A percentile compares a stretch with the other conserved stretches of the same genome.
Conservation (phyloP, 2,797 vertebrate species). For the Lophotriccus pileatus region DNA sequence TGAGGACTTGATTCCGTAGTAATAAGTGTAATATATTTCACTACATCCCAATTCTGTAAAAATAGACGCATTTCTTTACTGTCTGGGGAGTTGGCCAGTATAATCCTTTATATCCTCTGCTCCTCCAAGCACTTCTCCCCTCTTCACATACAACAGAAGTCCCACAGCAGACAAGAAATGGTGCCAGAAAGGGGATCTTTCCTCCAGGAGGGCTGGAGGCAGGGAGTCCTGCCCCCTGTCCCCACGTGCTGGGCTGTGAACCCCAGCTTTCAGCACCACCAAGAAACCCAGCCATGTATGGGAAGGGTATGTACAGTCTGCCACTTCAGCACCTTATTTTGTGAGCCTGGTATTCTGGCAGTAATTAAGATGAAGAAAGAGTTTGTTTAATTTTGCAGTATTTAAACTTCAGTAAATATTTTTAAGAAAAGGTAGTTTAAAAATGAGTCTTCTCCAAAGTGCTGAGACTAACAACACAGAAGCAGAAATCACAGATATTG, state of each 20-base stretch:
- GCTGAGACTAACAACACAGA: not conserved
- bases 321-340: not conserved
- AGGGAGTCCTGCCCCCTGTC: not conserved
- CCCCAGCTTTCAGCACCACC: not conserved
- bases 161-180: not conserved
- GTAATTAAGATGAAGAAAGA: not conserved
- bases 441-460: not conserved
- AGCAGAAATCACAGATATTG: not conserved
- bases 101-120: not conserved
- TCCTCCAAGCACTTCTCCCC: not conserved
- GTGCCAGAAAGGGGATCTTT: not conserved
- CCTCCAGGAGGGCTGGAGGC: not conserved
- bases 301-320: accelerated
- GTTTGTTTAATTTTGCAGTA: not conserved
- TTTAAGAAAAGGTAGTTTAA: not conserved
- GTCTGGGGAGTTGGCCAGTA: not conserved
- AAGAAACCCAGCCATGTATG: accelerated
- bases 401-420: not conserved
- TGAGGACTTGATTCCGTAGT: not conserved
- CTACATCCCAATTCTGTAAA: not conserved
- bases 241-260: accelerated
- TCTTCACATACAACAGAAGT: not conserved
- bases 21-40: not conserved
- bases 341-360: not conserved
- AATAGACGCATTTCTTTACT: not conserved